These are phyloP conservation scores for Zaprionus ornatus DNA, from an alignment of 1,140 invertebrate genomes.

Conservation along the genomic window DNA sequence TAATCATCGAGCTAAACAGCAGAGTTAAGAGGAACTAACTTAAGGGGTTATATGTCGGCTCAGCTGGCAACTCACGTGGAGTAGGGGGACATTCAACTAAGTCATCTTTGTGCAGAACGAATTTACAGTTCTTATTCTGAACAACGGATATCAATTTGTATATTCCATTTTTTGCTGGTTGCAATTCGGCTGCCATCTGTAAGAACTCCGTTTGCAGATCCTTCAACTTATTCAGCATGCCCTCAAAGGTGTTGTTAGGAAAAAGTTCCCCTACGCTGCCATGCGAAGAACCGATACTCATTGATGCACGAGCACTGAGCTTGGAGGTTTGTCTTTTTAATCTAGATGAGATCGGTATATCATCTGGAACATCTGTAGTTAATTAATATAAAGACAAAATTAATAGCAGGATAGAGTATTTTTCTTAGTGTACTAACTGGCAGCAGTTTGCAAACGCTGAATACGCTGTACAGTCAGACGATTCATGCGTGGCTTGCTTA, in stretches of 20 bases:
- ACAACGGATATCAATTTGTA: slow-evolving; percentile 59
- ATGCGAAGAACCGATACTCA: background rate
- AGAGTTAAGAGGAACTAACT: too few species aligned
- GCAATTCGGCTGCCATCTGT: background rate
- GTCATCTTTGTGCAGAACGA: slow-evolving; percentile 51
- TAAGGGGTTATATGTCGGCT: too few species aligned
- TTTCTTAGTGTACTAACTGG: background rate
- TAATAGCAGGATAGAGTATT: background rate
- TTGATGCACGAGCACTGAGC: background rate
- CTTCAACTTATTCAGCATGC: slow-evolving; percentile 38
- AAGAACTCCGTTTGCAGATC: slow-evolving; percentile 53
- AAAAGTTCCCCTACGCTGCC: background rate
- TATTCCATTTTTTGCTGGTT: background rate
- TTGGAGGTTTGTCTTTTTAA: background rate
- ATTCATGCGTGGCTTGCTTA: slow-evolving; percentile 28
- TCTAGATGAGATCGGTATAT: background rate
- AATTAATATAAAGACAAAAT: background rate
- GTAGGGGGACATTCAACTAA: slow-evolving; percentile 35
- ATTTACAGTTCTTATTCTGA: slow-evolving; percentile 35
- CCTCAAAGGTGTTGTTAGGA: background rate
- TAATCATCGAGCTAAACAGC: too few species aligned
- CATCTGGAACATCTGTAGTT: background rate
- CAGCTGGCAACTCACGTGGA: slow-evolving; percentile 50
- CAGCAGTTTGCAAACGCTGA: background rate
- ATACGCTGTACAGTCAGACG: slow-evolving; percentile 12